A percentile compares a stretch with the other conserved stretches of the same genome.
phyloP scores from a whole-genome alignment of 1,140 invertebrate genomes.

The Drosophila malerkotliana region DNA sequence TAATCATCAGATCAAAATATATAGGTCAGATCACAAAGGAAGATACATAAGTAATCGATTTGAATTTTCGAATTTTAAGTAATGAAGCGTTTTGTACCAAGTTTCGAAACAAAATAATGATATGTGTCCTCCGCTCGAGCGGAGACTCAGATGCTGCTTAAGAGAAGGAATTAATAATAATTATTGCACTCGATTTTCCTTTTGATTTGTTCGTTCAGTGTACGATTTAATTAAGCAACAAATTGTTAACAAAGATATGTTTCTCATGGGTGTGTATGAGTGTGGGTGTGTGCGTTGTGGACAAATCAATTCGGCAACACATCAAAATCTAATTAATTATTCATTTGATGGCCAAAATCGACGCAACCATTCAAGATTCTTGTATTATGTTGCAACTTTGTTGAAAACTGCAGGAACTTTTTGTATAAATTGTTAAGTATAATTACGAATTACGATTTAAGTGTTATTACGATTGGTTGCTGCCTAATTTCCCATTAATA shows the following conservation, averaged over 20 bases:
- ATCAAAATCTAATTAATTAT: constrained; percentile 19
- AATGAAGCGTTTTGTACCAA: constrained; percentile 50
- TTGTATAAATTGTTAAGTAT: constrained; percentile 60
- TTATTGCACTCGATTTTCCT: constrained; percentile 74
- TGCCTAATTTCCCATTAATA: constrained; percentile 38
- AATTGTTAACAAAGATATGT: constrained; percentile 77
- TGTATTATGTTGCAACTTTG: constrained; percentile 65
- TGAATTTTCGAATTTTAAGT: constrained; percentile 18
- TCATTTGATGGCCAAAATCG: constrained; percentile 3
- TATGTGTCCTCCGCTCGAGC: constrained; percentile 53
- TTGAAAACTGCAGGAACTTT: constrained; percentile 79
- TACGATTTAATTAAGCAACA: constrained; percentile 59
- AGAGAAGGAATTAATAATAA: constrained; percentile 57
- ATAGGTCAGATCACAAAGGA: constrained; percentile 19
- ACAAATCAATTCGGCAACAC: constrained; percentile 22
- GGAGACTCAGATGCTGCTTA: constrained; percentile 42
- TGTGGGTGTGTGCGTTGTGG: constrained; percentile 2
- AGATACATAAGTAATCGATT: constrained; percentile 2
- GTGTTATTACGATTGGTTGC: constrained; percentile 30
- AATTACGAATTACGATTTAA: constrained; percentile 34
- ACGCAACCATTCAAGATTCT: constrained; percentile 21
- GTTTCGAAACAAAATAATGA: constrained; percentile 50
- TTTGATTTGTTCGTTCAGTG: constrained; percentile 65
- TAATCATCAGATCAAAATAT: constrained; percentile 13
- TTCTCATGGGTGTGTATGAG: constrained; percentile 5